phyloP scores from a whole-genome alignment of 2,113 vertebrate species.

The Octodon degus region DNA sequence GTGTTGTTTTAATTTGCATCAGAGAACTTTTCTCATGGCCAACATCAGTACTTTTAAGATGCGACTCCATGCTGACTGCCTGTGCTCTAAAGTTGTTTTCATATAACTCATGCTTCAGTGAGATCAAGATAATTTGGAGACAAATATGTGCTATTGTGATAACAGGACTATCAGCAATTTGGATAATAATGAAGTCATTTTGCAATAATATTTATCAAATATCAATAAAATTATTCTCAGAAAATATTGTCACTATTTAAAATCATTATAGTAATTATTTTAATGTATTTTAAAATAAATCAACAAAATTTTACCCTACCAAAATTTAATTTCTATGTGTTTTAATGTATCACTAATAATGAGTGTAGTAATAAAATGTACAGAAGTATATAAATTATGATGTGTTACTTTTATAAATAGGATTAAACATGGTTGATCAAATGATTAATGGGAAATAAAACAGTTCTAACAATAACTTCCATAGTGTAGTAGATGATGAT shows the following conservation, averaged over 20 bases:
- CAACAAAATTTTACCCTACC: neutral
- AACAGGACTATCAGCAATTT: neutral
- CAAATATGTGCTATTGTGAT: neutral
- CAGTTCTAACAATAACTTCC: neutral
- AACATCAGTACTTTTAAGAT: neutral
- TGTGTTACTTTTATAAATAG: neutral
- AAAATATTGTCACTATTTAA: neutral
- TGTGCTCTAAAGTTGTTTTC: neutral
- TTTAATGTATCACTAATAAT: constrained; percentile 17
- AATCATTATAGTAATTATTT: neutral
- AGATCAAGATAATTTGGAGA: neutral
- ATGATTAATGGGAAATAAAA: neutral
- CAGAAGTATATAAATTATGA: neutral
- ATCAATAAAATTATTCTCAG: neutral
- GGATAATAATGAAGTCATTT: neutral
- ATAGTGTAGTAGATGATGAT: neutral
- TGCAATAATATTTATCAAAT: neutral
- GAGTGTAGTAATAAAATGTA: neutral
- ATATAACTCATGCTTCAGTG: neutral
- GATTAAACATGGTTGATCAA: neutral
- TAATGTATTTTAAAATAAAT: neutral
- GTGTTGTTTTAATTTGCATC: too few species aligned
- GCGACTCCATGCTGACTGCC: neutral
- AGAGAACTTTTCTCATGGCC: neutral
- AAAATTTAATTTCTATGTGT: neutral